Base-by-base conservation (phyloP, 2,888 invertebrate genomes). In the Epistrophe grossulariae region DNA sequence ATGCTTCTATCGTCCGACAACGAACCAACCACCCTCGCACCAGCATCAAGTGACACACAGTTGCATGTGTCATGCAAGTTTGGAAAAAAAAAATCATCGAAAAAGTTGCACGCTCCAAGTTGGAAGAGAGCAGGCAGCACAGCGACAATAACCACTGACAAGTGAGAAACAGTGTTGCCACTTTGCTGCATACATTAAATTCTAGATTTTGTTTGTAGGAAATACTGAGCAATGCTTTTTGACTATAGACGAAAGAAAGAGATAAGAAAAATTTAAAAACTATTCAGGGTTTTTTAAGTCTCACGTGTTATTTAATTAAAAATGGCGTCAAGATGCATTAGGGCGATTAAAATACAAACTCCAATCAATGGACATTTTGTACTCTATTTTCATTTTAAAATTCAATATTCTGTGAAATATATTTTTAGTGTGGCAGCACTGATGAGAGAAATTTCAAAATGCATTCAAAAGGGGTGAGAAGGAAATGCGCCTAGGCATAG, bases 31-130 rank as follows among this genome's bases (percentile, higher is more conserved):
- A 74, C 78, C 78, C 73, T 71, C 81, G 74, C 74, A 78, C 10
- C 55, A 62, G 70, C 45, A 43, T 43, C 1, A 17, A 59, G 31
- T 73, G 82, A 79, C 83, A 87, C 72, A 76, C 83, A 83, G 72
- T 87, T 87, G 87, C 87, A 87, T 87, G 83, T 87, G 83, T 83
- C 87, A 87, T 87, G 87, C 83, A 87, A 79, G 74, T 71, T 76
- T 84, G 59, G 72, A 70, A 66, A 28, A 13, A 77, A 24, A 70
- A 62, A 62, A 52, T 15, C 62, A 8, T 17, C 40, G 43, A 43
- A 72, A 84, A 81, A 60, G 76, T 50, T 60, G 60, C 55, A 74
- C 70, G 76, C 84, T 79, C 64, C 40, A 71, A 72, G 87, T 64
- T 76, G 55, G 83, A 83, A 79, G 87, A 87, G 83, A 87, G 83